Base-by-base conservation (phyloP, 2,797 vertebrate species). In the Mus spretus region DNA sequence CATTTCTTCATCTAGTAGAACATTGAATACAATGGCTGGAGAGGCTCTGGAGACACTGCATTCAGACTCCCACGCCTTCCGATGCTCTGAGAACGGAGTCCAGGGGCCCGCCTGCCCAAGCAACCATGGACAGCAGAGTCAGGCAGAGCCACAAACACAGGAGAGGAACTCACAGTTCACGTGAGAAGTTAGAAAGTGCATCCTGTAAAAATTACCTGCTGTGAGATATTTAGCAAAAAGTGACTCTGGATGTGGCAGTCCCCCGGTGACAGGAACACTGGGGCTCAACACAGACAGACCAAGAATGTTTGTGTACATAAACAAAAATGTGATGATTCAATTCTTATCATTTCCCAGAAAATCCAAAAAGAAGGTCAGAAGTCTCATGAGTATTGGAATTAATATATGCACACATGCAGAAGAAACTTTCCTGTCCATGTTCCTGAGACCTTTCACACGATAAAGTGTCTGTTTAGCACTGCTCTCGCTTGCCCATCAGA, bases 161-260 rank as follows among this genome's bases (percentile, higher is more conserved):
- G 94, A 86, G 95, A 94, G 97, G 94, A 96, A 97, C 98, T 94
- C 91, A 96, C 92, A 90, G 94, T 97, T 98, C 97, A 98, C 98
- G 95, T 55, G 89, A 89, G 61, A 98, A 96, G 97, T 98, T 97
- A 98, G 80, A 74, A 95, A 95, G 87, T 97, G 90, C 57, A 77
- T 15, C 92, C 97, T 96, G 96, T 82, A 96, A 97, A 65, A 88
- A 94, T 63, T 92, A 92, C 47, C 87, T 98, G 95, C 98, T 97
- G 86, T 86, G 79, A 94, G 90, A 96, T 96, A 91, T 95, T 91
- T 97, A 91, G 85, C 95, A 93, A 74, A 74, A 93, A 94, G 67
- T 90, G 96, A 94, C 24, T 94, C 82, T 95, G 84, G 20, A 74
- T 0, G 40, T 65, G 40, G 26, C 63, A 74, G 17, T 67, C 85